A percentile compares a stretch with the other conserved stretches of the same genome.
These are phyloP conservation scores for Passer domesticus DNA, from an alignment of 2,113 vertebrate genomes.

Conservation along the genomic window DNA sequence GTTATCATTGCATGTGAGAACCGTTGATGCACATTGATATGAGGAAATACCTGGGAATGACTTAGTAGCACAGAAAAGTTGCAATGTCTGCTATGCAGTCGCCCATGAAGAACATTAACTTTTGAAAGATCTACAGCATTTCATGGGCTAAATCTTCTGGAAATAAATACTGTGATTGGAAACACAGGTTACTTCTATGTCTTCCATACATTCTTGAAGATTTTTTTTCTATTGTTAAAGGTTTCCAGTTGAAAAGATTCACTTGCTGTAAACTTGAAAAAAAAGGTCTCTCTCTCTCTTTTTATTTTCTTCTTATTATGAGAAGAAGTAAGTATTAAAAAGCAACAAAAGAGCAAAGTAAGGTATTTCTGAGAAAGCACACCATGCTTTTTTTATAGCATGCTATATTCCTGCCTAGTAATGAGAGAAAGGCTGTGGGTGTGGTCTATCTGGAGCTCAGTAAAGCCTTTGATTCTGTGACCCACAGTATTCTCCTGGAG, in stretches of 20 bases:
- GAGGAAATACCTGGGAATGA: background rate
- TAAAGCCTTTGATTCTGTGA: background rate
- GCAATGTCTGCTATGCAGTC: background rate
- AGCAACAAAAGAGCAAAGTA: background rate
- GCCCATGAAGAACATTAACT: background rate
- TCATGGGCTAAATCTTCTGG: background rate
- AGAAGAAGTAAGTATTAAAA: background rate
- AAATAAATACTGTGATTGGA: background rate
- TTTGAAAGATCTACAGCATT: background rate
- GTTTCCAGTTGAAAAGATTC: background rate
- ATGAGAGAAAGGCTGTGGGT: background rate
- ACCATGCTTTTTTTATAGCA: background rate
- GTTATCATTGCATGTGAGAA: background rate
- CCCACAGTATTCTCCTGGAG: background rate
- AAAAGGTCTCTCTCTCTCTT: rapidly evolving
- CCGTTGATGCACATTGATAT: background rate
- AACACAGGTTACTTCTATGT: background rate
- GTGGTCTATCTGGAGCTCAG: background rate
- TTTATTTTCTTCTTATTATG: background rate
- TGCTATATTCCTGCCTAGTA: background rate
- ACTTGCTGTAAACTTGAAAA: background rate
- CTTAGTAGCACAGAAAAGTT: background rate
- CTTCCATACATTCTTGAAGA: background rate
- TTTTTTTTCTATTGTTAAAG: background rate
- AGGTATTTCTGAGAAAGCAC: background rate